Base-by-base conservation (phyloP, 1,140 invertebrate species). In the Acromyrmex heyeri region DNA sequence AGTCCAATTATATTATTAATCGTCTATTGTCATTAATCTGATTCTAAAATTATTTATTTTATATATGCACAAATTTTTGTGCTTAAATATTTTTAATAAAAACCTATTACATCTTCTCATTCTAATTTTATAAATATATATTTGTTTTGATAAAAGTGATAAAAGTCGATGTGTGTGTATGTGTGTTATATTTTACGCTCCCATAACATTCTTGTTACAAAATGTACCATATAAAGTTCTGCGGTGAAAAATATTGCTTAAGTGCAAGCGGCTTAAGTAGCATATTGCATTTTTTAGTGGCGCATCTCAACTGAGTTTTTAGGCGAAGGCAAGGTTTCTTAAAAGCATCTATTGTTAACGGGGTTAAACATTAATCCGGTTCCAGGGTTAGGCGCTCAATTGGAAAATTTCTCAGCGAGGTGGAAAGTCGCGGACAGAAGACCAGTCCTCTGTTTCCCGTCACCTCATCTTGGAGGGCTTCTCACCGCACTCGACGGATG, bases 331-430 rank as follows among this genome's bases (percentile, higher is more conserved):
- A 55, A 55, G 24, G 69, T 75, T 73, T 24, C 44, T 83, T 83
- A 83, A 83, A 83, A 75, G 79, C 79, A 38, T 10, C 69, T 57
- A 55, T 83, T 83, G 62, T 83, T 50, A 75, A 83, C 69, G n/a
- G n/a, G 69, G 38, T 44, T 62, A 61, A 83, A 75, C 55, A 83
- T 83, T 83, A 83, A 72, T 75, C 34, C 8, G n/a, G 1, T 24
- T n/a, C 30, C 10, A 21, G 48, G 21, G 30, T 83, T 73, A 83
- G 79, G 18, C 4, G 79, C 24, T 83, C 69, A 83, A 83, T 83
- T 86, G 64, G 53, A 88, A 59, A 55, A 55, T 76, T 70, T 57
- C n/a, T 53, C 48, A 30, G 59, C 88, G 38, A 69, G 70, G 30
- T 21, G 65, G 10, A 61, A 89, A 86, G 76, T 38, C 55, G 65